Evolutionary conservation across 2,113 vertebrate genomes (phyloP).

Genomic region (Mesoclemmys tuberculata): DNA sequence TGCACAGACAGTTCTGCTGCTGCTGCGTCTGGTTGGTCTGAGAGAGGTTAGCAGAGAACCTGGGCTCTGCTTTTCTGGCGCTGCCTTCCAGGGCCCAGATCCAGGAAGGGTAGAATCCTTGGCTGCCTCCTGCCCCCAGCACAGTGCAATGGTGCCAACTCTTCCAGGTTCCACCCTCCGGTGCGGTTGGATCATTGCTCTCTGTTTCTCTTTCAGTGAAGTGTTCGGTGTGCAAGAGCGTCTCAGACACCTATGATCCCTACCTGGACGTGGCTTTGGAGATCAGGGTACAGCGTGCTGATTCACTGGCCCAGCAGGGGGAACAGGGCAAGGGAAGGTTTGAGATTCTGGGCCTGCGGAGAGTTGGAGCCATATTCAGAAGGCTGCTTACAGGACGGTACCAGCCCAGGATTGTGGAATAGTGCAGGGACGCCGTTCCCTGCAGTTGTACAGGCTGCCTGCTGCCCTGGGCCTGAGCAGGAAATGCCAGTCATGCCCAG

Average conservation of each 20-base stretch:
- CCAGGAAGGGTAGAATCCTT: accelerated
- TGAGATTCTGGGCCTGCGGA: accelerated
- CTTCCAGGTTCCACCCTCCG: not conserved
- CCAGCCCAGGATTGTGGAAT: accelerated
- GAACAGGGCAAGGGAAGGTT: no score
- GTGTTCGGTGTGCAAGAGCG: constrained; percentile 92
- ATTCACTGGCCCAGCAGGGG: not conserved
- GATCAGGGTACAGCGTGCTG: constrained; percentile 83
- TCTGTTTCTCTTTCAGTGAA: constrained; percentile 84
- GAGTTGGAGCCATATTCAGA: accelerated
- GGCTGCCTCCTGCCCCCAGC: not conserved
- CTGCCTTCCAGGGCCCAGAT: not conserved
- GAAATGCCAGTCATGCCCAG: not conserved
- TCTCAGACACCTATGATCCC: constrained; percentile 95
- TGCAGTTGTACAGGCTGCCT: not conserved
- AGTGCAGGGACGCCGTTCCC: accelerated
- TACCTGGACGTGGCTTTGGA: constrained; percentile 94
- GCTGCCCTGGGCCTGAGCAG: not conserved
- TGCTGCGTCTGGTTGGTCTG: not conserved
- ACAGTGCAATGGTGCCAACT: accelerated
- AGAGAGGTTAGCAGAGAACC: not conserved
- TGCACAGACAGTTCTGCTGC: not conserved
- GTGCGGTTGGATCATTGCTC: not conserved
- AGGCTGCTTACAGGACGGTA: not conserved
- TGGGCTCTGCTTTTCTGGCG: not conserved